Conservation (phyloP, 2,888 invertebrate species). For the Pandemis corylana region DNA sequence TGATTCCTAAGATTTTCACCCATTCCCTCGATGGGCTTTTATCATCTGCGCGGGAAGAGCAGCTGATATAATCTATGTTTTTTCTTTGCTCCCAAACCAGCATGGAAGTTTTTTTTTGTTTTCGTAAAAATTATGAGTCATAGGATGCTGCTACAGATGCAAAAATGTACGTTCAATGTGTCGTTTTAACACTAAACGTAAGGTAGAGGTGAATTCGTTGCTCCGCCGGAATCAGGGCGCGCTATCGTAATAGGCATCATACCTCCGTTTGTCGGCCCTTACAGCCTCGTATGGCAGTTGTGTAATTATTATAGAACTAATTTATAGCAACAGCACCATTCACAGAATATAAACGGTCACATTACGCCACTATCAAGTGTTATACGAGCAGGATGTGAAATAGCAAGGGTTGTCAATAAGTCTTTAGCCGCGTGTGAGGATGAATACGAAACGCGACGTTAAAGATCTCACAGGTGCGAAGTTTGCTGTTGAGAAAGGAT, state of each 20-base stretch:
- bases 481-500: neutral
- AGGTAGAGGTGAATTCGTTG: neutral
- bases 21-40: no score
- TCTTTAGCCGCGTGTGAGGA: constrained; percentile 12
- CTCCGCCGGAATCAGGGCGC: constrained; percentile 23
- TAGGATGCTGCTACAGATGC: no score
- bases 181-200: neutral
- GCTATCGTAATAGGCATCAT: constrained; percentile 35
- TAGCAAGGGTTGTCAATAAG: constrained; percentile 38
- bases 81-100: no score
- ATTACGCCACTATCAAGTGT: constrained; percentile 56
- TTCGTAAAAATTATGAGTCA: no score
- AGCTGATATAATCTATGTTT: no score
- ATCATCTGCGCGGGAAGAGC: no score
- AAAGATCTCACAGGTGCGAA: neutral
- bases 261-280: constrained; percentile 66
- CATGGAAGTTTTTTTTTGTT: no score
- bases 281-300: constrained; percentile 72
- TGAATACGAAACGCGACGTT: constrained; percentile 10
- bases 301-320: constrained; percentile 81
- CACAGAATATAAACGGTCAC: constrained; percentile 75
- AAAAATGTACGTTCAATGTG: neutral
- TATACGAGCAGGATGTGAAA: constrained; percentile 42
- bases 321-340: constrained; percentile 75
- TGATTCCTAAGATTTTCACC: no score